Conservation (phyloP, 2,888 invertebrate genomes). For the Ashinkailepas kermadecensis region DNA sequence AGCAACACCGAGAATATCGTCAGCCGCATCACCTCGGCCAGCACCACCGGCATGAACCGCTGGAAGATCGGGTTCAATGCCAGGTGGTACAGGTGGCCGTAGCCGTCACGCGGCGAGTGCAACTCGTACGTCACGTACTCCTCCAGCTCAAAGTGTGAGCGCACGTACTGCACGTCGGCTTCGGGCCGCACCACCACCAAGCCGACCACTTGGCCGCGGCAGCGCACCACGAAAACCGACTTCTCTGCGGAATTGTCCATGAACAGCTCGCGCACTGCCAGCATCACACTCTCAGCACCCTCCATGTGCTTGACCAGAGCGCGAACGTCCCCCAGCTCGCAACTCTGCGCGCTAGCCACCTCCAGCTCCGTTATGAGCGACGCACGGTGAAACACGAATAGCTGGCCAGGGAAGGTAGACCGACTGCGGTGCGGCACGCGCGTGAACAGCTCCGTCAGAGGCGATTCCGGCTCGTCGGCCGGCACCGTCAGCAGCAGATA, state of each 20-base stretch:
- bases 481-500: slow-evolving; percentile 56
- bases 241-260: background rate
- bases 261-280: slow-evolving; percentile 30
- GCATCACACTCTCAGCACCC: slow-evolving; percentile 32
- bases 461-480: slow-evolving; percentile 47
- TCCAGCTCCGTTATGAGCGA: slow-evolving; percentile 29
- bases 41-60: slow-evolving; percentile 50
- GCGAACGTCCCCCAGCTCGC: slow-evolving; percentile 31
- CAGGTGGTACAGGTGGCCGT: slow-evolving; percentile 45
- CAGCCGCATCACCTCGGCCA: slow-evolving; percentile 55
- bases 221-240: background rate
- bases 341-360: slow-evolving; percentile 30
- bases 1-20: slow-evolving; percentile 52
- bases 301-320: slow-evolving; percentile 31
- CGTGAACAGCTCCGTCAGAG: slow-evolving; percentile 46
- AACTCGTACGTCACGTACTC: slow-evolving; percentile 38
- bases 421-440: slow-evolving; percentile 40
- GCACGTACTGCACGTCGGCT: slow-evolving; percentile 40
- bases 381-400: slow-evolving; percentile 31
- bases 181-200: slow-evolving; percentile 38
- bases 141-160: slow-evolving; percentile 43
- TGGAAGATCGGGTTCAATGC: slow-evolving; percentile 55
- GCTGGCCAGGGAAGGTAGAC: slow-evolving; percentile 40
- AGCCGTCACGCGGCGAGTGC: slow-evolving; percentile 36
- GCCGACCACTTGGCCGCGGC: background rate